Conservation (phyloP, 92 coral and sea anemone species). For the Paramuricea clavata region DNA sequence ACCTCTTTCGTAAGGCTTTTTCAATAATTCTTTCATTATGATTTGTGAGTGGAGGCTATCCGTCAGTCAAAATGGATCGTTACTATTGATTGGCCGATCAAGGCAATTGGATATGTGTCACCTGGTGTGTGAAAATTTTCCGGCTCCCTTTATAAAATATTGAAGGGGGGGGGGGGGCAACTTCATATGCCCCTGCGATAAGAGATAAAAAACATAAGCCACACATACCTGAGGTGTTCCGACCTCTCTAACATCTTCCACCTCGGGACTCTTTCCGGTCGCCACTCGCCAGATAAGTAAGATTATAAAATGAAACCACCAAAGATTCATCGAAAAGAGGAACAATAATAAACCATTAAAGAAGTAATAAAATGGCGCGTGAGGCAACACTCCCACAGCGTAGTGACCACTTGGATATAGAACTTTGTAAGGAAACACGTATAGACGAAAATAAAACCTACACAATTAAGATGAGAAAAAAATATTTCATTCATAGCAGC, state of each 20-base stretch:
- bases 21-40: too few species aligned
- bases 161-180: too few species aligned
- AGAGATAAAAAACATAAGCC: too few species aligned
- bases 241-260: conserved; percentile 86
- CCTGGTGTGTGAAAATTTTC: too few species aligned
- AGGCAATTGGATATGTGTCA: too few species aligned
- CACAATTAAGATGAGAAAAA: background rate
- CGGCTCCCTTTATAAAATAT: too few species aligned
- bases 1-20: too few species aligned
- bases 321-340: conserved; percentile 84
- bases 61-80: too few species aligned
- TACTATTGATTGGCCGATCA: too few species aligned
- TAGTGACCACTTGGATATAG: conserved; percentile 70
- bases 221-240: conserved; percentile 51
- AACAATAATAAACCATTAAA: conserved; percentile 86
- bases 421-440: conserved; percentile 87
- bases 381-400: conserved; percentile 49
- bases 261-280: conserved; percentile 77
- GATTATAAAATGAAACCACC: conserved; percentile 92
- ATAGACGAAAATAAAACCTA: conserved; percentile 88
- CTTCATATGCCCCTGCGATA: too few species aligned
- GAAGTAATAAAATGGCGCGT: conserved; percentile 90
- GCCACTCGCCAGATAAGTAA: conserved; percentile 85
- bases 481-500: too few species aligned
- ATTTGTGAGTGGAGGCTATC: too few species aligned